Evolutionary conservation across 2,888 invertebrate genomes (phyloP), one percentile per base, ranked within the genome.

Genomic region (Mellilla xanthometata): DNA sequence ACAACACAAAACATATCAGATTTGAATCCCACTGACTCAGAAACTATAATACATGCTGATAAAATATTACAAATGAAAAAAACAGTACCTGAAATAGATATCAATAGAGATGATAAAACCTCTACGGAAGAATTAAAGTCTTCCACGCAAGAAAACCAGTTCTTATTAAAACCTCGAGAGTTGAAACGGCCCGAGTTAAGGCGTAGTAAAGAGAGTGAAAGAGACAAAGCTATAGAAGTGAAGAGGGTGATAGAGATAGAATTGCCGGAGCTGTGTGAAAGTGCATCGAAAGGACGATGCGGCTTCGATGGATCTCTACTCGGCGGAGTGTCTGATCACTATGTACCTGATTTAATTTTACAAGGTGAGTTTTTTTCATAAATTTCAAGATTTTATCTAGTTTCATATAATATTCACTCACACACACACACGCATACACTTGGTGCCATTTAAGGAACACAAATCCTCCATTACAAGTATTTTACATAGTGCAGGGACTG

Each of bases 321-420:
- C 53, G 91, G 93, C 13, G 92, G 91, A 31, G 79, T 93, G 34
- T 91, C 90, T 43, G 92, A 93, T 66, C 92, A 92, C 64, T 94
- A 94, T 74, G 91, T 94, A 72, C 92, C 94, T 63, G 93, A 94
- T 86, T 92, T 95, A 91, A 92, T 95, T 52, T 87, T 95, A 64
- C 96, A 96, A 89, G 94, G 92, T 84, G 48, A 74, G 57, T 29
- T 13, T 24, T 23, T 26, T 12, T 38, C 10, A 32, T 7, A n/a
- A 5, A 19, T 27, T 11, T 1, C 15, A 22, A n/a, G 9, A 7
- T 29, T 19, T 13, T 35, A 12, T 29, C 3, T n/a, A n/a, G n/a
- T n/a, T n/a, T n/a, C n/a, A n/a, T n/a, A n/a, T n/a, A n/a, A n/a
- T n/a, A n/a, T n/a, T n/a, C n/a, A n/a, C n/a, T n/a, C n/a, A n/a